A percentile compares a stretch with the other conserved stretches of the same genome.
phyloP scores from a whole-genome alignment of 2,113 vertebrate genomes.

The Oreochromis niloticus region DNA sequence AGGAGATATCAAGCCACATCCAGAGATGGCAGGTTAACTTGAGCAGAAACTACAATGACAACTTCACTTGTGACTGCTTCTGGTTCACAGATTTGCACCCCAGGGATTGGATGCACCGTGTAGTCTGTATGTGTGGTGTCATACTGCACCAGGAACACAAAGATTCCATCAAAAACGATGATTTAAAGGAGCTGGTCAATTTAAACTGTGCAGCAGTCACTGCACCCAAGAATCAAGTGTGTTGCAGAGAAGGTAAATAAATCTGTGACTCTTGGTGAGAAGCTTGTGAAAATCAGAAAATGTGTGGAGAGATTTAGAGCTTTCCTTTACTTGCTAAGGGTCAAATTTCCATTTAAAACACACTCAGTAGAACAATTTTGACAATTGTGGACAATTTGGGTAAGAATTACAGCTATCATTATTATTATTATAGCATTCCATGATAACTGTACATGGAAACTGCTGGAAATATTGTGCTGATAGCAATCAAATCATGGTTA shows the following conservation, averaged over 20 bases:
- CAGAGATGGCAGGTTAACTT: slow-evolving; percentile 19
- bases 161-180: not conserved
- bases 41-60: slow-evolving; percentile 12
- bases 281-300: not conserved
- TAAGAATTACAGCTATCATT: not conserved
- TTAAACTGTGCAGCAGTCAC: not conserved
- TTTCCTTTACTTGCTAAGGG: not conserved
- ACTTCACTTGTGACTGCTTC: slow-evolving; percentile 2
- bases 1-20: not conserved
- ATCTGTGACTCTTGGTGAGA: not conserved
- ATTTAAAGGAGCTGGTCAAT: not conserved
- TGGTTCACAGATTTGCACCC: slow-evolving; percentile 11
- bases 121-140: not conserved
- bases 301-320: not conserved
- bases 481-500: not conserved
- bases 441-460: not conserved
- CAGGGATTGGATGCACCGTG: not conserved
- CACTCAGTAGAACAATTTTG: not conserved
- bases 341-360: not conserved
- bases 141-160: not conserved
- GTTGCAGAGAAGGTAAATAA: not conserved
- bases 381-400: not conserved
- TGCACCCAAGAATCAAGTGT: not conserved
- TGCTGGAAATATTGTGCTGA: not conserved
- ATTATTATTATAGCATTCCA: not conserved